Percentiles rank a stretch among this genome's conserved stretches.
Conservation (phyloP, 2,797 vertebrate species). For the Choloepus didactylus region DNA sequence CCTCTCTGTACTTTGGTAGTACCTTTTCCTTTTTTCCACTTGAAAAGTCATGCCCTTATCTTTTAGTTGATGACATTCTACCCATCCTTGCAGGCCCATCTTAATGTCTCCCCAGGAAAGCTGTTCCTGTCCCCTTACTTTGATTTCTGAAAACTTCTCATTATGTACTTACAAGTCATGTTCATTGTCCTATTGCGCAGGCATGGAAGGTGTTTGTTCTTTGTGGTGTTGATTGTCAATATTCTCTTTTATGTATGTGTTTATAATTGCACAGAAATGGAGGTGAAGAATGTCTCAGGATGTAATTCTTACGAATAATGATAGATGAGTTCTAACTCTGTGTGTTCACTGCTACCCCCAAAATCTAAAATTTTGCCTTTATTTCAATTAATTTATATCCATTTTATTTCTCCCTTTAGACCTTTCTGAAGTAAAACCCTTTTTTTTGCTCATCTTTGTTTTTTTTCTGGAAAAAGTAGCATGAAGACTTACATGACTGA, state of each 20-base stretch:
- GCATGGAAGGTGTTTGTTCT: not conserved
- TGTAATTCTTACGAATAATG: not conserved
- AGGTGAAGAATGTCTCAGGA: not conserved
- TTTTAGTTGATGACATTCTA: not conserved
- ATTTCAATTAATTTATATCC: not conserved
- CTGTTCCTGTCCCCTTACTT: not conserved
- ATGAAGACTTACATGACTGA: not conserved
- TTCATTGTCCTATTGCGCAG: not conserved
- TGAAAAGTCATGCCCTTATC: not conserved
- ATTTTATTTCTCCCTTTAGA: slow-evolving; percentile 27
- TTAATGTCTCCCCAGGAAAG: not conserved
- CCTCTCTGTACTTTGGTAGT: not conserved
- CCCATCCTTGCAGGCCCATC: not conserved
- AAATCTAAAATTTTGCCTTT: slow-evolving; percentile 10
- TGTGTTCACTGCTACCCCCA: not conserved
- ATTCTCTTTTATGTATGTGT: not conserved
- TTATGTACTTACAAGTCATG: not conserved
- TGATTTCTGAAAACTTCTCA: not conserved
- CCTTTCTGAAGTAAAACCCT: slow-evolving; percentile 1
- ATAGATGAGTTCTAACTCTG: not conserved
- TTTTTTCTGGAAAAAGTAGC: not conserved
- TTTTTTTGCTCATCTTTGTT: not conserved
- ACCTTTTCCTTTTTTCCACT: accelerated
- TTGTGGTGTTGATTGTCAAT: not conserved
- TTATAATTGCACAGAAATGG: not conserved